Conservation (phyloP, 2,797 vertebrate species). For the Scolopax bukidnonensis region DNA sequence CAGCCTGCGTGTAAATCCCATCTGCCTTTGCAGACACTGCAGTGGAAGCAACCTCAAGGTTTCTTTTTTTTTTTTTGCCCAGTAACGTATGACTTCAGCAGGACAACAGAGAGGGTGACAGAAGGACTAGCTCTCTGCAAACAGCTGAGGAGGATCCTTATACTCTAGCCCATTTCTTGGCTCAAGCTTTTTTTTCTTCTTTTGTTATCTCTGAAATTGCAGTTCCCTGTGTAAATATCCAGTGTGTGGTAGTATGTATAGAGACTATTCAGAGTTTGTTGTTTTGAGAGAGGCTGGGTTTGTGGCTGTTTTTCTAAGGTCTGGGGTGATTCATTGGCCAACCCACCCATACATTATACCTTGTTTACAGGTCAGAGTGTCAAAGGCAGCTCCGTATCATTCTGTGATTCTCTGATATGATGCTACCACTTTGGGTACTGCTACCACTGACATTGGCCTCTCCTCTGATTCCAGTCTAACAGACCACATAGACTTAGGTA, state of each 20-base stretch:
- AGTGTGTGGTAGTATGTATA: not conserved
- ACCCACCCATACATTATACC: rapidly evolving
- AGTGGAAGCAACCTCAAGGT: not conserved
- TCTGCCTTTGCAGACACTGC: not conserved
- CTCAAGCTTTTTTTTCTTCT: not conserved
- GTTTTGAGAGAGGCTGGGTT: not conserved
- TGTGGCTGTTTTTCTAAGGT: not conserved
- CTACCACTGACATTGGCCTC: not conserved
- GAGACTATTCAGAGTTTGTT: not conserved
- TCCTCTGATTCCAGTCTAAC: not conserved
- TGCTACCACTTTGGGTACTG: not conserved
- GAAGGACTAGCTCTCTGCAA: not conserved
- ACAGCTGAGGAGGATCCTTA: not conserved
- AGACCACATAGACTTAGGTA: not conserved
- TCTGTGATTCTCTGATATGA: not conserved
- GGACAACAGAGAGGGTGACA: not conserved
- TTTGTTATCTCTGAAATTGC: not conserved
- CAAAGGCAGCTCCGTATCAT: not conserved
- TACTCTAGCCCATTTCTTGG: not conserved
- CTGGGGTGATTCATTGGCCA: not conserved
- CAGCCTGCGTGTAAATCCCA: not conserved
- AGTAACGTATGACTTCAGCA: not conserved
- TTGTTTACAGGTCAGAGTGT: not conserved
- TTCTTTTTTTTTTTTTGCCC: not conserved
- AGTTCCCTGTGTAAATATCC: not conserved